Evolutionary conservation across 2,113 vertebrate species (phyloP).

Genomic region (Burhinus bistriatus): DNA sequence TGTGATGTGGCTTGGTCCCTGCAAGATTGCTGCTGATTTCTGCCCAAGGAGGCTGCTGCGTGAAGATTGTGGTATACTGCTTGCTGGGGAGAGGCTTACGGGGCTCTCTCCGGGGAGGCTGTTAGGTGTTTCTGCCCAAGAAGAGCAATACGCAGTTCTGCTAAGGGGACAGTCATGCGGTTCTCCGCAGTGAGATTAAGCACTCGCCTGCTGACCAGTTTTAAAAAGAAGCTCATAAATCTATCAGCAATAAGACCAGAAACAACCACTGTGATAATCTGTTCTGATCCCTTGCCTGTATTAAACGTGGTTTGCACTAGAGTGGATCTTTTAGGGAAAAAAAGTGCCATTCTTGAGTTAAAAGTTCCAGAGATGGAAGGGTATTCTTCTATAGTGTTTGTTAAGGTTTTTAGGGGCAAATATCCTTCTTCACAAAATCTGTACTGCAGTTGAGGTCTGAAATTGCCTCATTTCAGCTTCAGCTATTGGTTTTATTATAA

Average conservation of each 20-base stretch:
- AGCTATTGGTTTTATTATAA: neutral
- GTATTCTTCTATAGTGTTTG: neutral
- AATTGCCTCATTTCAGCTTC: neutral
- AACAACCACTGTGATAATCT: neutral
- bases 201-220: neutral
- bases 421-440: neutral
- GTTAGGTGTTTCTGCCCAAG: neutral
- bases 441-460: accelerated
- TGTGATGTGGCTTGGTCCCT: neutral
- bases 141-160: accelerated
- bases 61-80: accelerated
- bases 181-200: neutral
- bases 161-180: neutral
- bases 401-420: neutral
- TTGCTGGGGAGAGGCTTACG: neutral
- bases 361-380: neutral
- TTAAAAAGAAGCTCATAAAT: neutral
- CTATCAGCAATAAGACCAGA: neutral
- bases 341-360: neutral
- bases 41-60: neutral
- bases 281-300: neutral
- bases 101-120: neutral
- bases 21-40: accelerated
- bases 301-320: neutral
- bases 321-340: neutral